Percentiles rank a stretch among this genome's conserved stretches.
Conservation (phyloP, 2,888 invertebrate genomes). For the Rhopalosiphum nymphaeae region DNA sequence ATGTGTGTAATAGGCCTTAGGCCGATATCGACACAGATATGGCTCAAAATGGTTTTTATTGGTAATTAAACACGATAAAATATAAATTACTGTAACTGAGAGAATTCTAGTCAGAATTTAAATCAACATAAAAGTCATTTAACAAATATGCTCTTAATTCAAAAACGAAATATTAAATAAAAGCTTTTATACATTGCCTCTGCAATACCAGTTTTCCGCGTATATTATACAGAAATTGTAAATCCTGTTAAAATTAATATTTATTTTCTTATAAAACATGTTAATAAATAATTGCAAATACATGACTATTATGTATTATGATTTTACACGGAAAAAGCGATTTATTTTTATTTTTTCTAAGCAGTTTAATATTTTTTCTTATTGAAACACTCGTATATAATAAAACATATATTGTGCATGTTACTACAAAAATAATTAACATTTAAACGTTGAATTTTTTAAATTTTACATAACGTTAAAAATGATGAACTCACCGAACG, state of each 20-base stretch:
- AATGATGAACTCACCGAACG: slow-evolving; percentile 68
- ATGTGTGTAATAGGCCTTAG: background rate
- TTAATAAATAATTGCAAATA: background rate
- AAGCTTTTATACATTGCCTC: background rate
- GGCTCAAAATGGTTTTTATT: background rate
- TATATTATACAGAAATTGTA: background rate
- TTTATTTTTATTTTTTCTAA: background rate
- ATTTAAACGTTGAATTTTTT: background rate
- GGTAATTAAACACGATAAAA: background rate
- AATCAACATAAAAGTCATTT: background rate
- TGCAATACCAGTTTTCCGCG: background rate
- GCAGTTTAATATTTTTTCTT: background rate
- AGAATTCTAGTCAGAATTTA: background rate
- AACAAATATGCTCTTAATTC: background rate
- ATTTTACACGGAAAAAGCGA: background rate
- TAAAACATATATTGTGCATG: background rate
- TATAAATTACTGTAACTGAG: background rate
- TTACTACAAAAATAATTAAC: background rate
- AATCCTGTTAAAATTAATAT: background rate
- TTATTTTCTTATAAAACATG: background rate
- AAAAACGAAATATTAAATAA: background rate
- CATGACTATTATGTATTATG: background rate
- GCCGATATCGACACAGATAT: background rate
- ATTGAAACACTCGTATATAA: background rate
- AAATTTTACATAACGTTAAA: background rate